Conservation (phyloP, 1,140 invertebrate genomes). For the Drosophila santomea region DNA sequence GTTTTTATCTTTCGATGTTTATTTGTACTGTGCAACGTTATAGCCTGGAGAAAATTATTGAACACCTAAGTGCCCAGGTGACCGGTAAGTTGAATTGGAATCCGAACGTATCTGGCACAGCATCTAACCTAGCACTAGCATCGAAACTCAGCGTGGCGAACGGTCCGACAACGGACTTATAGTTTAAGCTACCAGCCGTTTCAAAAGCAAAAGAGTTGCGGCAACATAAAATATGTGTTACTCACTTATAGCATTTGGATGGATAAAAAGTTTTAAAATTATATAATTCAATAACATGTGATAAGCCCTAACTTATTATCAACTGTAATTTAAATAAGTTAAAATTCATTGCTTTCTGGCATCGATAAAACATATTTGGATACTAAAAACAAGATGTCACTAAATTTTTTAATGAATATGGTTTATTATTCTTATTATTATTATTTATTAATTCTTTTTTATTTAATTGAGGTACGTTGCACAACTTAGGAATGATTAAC, state of each 20-base stretch:
- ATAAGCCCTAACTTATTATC: slow-evolving; percentile 21
- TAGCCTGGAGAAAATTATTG: slow-evolving; percentile 84
- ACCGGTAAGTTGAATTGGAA: slow-evolving; percentile 50
- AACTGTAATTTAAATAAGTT: slow-evolving; percentile 10
- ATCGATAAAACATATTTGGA: neutral
- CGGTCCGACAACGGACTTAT: slow-evolving; percentile 83
- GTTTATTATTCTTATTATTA: neutral
- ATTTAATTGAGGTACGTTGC: too few species aligned
- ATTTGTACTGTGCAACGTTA: slow-evolving; percentile 27
- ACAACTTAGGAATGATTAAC: slow-evolving; percentile 18
- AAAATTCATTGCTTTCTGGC: neutral
- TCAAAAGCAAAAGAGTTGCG: neutral
- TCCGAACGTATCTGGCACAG: slow-evolving; percentile 5
- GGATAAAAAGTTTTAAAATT: slow-evolving; percentile 62
- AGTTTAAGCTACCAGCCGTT: slow-evolving; percentile 66
- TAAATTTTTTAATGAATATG: neutral
- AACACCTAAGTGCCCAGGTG: slow-evolving; percentile 69
- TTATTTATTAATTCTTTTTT: neutral
- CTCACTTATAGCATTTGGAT: slow-evolving; percentile 65
- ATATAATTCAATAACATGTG: slow-evolving; percentile 66
- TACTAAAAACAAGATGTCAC: slow-evolving; percentile 3
- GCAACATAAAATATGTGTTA: slow-evolving; percentile 48
- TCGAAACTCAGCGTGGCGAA: slow-evolving; percentile 67
- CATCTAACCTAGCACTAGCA: slow-evolving; percentile 18
- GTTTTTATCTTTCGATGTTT: slow-evolving; percentile 56